phyloP scores from a whole-genome alignment of 2,888 invertebrate species.

The Gibbula magus region DNA sequence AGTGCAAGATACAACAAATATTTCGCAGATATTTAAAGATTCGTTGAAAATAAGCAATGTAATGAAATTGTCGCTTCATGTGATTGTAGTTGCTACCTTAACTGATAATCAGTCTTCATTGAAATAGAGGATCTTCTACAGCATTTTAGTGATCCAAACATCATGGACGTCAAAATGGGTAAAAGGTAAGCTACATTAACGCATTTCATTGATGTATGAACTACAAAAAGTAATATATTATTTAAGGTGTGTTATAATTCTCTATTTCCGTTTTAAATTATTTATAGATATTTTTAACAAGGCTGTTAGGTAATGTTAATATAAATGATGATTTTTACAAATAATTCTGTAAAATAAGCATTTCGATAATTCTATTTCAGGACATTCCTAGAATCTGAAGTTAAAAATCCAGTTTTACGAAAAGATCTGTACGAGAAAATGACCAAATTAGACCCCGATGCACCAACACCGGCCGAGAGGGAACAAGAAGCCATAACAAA shows the following conservation, averaged over 20 bases:
- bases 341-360: too few species aligned
- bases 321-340: too few species aligned
- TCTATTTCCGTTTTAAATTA: too few species aligned
- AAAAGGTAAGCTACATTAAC: slow-evolving; percentile 78
- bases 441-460: slow-evolving; percentile 90
- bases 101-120: slow-evolving; percentile 82
- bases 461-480: slow-evolving; percentile 90
- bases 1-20: too few species aligned
- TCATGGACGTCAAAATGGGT: slow-evolving; percentile 99
- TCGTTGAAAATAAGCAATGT: too few species aligned
- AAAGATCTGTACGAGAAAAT: slow-evolving; percentile 95
- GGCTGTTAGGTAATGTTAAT: too few species aligned
- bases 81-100: slow-evolving; percentile 18
- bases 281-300: too few species aligned
- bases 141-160: slow-evolving; percentile 92
- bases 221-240: too few species aligned
- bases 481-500: slow-evolving; percentile 90
- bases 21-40: too few species aligned
- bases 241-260: too few species aligned
- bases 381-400: slow-evolving; percentile 96
- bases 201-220: neutral
- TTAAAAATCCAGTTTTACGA: slow-evolving; percentile 88
- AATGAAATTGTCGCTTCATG: too few species aligned
- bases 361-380: slow-evolving; percentile 65
- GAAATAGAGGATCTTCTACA: slow-evolving; percentile 95